Evolutionary conservation across 2,888 invertebrate species (phyloP).

Genomic region (Spodoptera picta): DNA sequence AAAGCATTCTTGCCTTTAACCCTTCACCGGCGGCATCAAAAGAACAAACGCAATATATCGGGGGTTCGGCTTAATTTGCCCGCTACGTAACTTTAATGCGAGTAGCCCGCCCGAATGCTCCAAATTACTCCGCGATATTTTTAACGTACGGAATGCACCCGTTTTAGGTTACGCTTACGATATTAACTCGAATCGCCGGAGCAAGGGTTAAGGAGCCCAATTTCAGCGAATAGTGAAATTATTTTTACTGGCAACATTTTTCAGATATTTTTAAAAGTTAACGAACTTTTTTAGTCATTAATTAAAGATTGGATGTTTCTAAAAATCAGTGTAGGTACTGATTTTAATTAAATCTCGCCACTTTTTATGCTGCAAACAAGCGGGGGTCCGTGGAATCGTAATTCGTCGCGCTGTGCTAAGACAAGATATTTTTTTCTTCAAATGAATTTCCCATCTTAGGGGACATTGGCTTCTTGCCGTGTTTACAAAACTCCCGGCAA

Average conservation of each 20-base stretch:
- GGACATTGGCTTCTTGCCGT: conserved; percentile 88
- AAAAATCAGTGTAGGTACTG: conserved; percentile 52
- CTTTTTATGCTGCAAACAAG: conserved; percentile 66
- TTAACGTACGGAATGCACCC: conserved; percentile 86
- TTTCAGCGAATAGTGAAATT: conserved; percentile 60
- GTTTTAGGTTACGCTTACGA: conserved; percentile 82
- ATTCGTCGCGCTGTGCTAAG: conserved; percentile 76
- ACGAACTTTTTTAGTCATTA: conserved; percentile 28
- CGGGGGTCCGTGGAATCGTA: conserved; percentile 68
- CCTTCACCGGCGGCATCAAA: conserved; percentile 87
- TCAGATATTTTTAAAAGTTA: conserved; percentile 20
- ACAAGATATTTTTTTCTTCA: conserved; percentile 81
- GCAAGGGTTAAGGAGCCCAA: conserved; percentile 70
- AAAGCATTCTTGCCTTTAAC: conserved; percentile 89
- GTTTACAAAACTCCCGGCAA: conserved; percentile 82
- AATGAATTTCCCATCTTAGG: conserved; percentile 87
- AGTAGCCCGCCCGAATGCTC: conserved; percentile 83
- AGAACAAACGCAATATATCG: conserved; percentile 89
- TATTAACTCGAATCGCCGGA: conserved; percentile 76
- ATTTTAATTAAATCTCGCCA: conserved; percentile 60
- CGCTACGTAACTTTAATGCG: conserved; percentile 84
- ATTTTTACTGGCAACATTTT: conserved; percentile 37
- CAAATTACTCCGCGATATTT: conserved; percentile 87
- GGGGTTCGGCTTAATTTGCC: conserved; percentile 86
- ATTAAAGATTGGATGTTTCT: conserved; percentile 50